These are phyloP conservation scores for Dryas iulia DNA, from an alignment of 1,140 invertebrate species.

Conservation along the genomic window DNA sequence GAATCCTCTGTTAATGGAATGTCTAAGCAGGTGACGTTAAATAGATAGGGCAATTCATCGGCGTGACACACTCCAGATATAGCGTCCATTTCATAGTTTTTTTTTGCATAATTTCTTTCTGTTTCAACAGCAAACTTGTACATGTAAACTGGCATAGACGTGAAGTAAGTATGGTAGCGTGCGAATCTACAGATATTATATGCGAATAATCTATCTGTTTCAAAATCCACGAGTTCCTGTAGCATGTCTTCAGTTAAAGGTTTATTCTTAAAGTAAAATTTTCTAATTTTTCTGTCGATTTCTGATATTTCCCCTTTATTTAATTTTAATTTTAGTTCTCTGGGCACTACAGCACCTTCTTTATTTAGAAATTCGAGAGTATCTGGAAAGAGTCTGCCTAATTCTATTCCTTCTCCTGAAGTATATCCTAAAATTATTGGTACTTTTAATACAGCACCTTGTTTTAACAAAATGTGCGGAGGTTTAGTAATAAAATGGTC, in stretches of 20 bases:
- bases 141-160: constrained; percentile 50
- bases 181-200: constrained; percentile 64
- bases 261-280: constrained; percentile 54
- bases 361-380: constrained; percentile 33
- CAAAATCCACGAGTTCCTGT: constrained; percentile 50
- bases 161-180: constrained; percentile 42
- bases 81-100: constrained; percentile 56
- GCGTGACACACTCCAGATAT: constrained; percentile 65
- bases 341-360: constrained; percentile 49
- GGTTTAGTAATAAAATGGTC: constrained; percentile 57
- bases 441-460: constrained; percentile 48
- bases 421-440: constrained; percentile 66
- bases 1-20: constrained; percentile 58
- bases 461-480: constrained; percentile 48
- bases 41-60: constrained; percentile 66
- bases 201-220: constrained; percentile 55
- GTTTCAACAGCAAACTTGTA: constrained; percentile 65
- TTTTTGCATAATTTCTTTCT: constrained; percentile 64
- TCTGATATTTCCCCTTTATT: constrained; percentile 33
- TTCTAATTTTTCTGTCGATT: constrained; percentile 49
- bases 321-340: constrained; percentile 63
- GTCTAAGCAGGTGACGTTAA: constrained; percentile 56
- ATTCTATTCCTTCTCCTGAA: constrained; percentile 68
- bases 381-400: constrained; percentile 47
- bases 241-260: constrained; percentile 40